Base-by-base conservation (phyloP, 2,113 vertebrate genomes). In the Monarcha castaneiventris region DNA sequence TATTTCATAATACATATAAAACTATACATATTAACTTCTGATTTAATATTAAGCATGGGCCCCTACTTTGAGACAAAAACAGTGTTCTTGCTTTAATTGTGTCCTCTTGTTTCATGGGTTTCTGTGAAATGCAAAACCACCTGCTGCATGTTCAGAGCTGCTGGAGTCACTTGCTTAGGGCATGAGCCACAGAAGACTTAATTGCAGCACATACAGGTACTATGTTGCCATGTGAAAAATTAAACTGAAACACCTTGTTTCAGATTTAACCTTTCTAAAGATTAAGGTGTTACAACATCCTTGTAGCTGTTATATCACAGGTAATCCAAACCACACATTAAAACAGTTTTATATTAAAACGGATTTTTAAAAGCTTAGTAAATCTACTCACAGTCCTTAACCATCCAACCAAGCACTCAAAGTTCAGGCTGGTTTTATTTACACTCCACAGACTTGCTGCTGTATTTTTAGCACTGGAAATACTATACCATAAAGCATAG, bases 391-490 rank as follows among this genome's bases (percentile, higher is more conserved):
- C n/a, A 84, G 64, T 75, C 78, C 16, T 78, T 59, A 61, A 64
- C 35, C 33, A 11, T 5, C 46, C 51, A 90, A 58, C 43, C 61
- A 18, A 58, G 44, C 21, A 55, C 23, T 62, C 37, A 27, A 72
- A 91, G 22, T 7, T 43, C 35, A 59, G 21, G 20, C 9, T 62
- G 18, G 66, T 11, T 68, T n/a, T 11, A 15, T 56, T 85, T 74
- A 68, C 6, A 52, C 54, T 26, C 44, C 26, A 64, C 41, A 80
- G 66, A 72, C 17, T 48, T 39, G 41, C 33, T 75, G 59, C 48
- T 0, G 1, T 97, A 96, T 96, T 97, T 97, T 97, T 96, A 97
- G 88, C 93, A 23, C 54, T 48, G 64, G 94, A 94, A 97, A 96
- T 12, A 71, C 76, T 52, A 96, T 8, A 87, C 82, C 67, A 73